These are phyloP conservation scores for Danio albolineatus DNA, from an alignment of 2,797 vertebrate genomes.

Conservation along the genomic window DNA sequence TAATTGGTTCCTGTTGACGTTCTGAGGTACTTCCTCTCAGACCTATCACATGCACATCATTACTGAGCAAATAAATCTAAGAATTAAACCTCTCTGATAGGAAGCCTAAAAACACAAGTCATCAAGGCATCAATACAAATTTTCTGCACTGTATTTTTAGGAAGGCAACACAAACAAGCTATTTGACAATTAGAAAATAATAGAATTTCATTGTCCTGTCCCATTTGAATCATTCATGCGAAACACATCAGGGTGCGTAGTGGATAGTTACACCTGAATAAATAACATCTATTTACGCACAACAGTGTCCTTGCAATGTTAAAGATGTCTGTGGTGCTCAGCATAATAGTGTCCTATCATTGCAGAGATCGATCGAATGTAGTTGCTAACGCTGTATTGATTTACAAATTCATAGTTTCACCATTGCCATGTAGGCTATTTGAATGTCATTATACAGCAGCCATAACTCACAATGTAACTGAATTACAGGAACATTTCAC, in stretches of 20 bases:
- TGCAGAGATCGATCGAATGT: conserved; percentile 72
- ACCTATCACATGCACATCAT: neutral
- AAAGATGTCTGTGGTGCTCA: conserved; percentile 21
- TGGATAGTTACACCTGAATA: conserved; percentile 8
- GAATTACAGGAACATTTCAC: conserved; percentile 44
- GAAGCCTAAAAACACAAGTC: conserved; percentile 2
- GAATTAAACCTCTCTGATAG: neutral
- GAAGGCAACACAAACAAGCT: neutral
- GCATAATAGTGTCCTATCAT: conserved; percentile 68
- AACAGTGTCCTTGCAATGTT: conserved; percentile 20
- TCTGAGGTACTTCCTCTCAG: conserved; percentile 21
- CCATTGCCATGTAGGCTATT: conserved; percentile 68
- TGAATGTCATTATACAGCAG: conserved; percentile 65
- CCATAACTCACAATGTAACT: conserved; percentile 72
- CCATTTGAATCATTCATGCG: neutral
- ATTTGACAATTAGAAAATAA: neutral
- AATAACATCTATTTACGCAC: conserved; percentile 11
- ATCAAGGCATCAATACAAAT: neutral
- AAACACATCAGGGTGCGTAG: neutral
- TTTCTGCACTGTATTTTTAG: too few species aligned
- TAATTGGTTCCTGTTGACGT: conserved; percentile 16
- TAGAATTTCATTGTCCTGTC: neutral
- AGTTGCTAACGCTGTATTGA: conserved; percentile 68
- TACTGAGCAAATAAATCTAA: neutral
- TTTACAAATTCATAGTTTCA: conserved; percentile 73